A percentile compares a stretch with the other conserved stretches of the same genome.
phyloP scores from a whole-genome alignment of 2,888 invertebrate genomes.

The Minunthozetes semirufus region DNA sequence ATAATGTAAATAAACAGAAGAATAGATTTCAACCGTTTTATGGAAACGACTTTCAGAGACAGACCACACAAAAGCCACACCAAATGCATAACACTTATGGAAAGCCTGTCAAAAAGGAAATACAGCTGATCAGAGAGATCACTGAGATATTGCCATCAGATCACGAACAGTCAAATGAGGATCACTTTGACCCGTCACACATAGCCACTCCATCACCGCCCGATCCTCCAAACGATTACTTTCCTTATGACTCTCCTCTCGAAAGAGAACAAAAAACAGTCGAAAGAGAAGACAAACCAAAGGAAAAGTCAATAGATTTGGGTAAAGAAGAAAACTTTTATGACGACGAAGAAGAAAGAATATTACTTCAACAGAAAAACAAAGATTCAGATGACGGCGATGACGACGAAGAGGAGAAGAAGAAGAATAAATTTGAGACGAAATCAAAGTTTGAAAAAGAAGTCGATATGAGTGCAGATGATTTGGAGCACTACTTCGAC shows the following conservation, averaged over 20 bases:
- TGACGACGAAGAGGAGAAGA: neutral
- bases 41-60: neutral
- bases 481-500: constrained; percentile 14
- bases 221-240: neutral
- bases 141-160: neutral
- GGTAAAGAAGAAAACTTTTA: constrained; percentile 12
- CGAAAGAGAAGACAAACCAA: neutral
- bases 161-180: neutral
- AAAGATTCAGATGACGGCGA: neutral
- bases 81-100: neutral
- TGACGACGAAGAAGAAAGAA: constrained; percentile 5
- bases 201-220: constrained; percentile 18
- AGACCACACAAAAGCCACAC: neutral
- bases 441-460: neutral
- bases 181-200: neutral
- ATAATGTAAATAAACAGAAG: neutral
- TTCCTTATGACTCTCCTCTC: neutral
- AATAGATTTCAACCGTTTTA: constrained; percentile 9
- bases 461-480: constrained; percentile 2
- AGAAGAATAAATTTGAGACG: neutral
- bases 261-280: neutral
- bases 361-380: neutral
- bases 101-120: neutral
- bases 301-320: neutral
- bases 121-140: neutral